Base-by-base conservation (phyloP, 2,797 vertebrate species). In the Lutjanus argentimaculatus region DNA sequence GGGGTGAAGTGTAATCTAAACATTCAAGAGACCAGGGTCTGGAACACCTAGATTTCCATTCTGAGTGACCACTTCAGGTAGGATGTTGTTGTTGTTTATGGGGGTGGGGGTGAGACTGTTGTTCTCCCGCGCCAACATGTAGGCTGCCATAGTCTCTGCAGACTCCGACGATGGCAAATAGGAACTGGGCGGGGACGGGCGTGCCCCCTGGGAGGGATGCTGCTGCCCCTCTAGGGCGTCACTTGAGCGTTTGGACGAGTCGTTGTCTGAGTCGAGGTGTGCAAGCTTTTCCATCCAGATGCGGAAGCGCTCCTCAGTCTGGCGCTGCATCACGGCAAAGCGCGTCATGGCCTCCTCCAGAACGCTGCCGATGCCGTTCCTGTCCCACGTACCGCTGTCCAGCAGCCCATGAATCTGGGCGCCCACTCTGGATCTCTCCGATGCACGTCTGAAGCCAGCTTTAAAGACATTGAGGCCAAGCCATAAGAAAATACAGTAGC, bases 391-490 rank as follows among this genome's bases (percentile, higher is more conserved):
- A 92, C 95, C 95, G 95, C 95, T 96, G 93, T 97, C 96, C 96
- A 98, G 95, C 95, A 97, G 96, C 95, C 96, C 95, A 93, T 96
- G 95, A 94, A 97, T 97, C 95, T 97, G 96, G 94, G 96, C 95
- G 91, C 95, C 95, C 79, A 93, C 93, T 96, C 96, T 96, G 95
- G 96, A 96, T 96, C 96, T 95, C 95, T 94, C 96, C 95, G 96
- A 96, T 93, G 96, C 95, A 95, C 92, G 95, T 96, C 93, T 95
- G 95, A 97, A 97, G 96, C 94, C 96, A 98, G 96, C 97, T 98
- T 98, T 97, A 98, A 98, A 98, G 96, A 98, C 97, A 98, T 93
- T 97, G 97, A 97, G 96, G 96, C 96, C 96, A 96, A 95, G 95
- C 95, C 95, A 91, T 96, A 94, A 96, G 93, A 96, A 93, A 95